Evolutionary conservation across 2,113 vertebrate species (phyloP).

Genomic region (Sakesphorus luctuosus): DNA sequence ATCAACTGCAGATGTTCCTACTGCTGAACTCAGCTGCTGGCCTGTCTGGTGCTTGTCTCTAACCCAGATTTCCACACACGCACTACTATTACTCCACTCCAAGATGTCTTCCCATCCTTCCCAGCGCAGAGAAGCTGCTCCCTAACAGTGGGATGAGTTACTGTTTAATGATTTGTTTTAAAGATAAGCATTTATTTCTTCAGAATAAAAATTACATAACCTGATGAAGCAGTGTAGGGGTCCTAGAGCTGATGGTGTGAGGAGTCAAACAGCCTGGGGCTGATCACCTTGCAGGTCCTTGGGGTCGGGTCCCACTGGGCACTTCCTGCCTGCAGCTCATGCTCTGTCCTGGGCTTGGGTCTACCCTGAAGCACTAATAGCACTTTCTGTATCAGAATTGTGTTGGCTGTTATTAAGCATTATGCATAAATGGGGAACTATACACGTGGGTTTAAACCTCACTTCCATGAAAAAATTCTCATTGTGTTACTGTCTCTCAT

Average conservation of each 20-base stretch:
- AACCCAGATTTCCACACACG: slow-evolving; percentile 5
- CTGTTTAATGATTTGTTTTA: not conserved
- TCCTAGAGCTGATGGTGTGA: not conserved
- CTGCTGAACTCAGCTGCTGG: slow-evolving; percentile 46
- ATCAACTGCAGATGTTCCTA: slow-evolving; percentile 51
- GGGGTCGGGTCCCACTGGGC: not conserved
- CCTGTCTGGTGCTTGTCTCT: not conserved
- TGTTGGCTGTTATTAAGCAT: not conserved
- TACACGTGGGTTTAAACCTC: not conserved
- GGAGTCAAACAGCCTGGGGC: not conserved
- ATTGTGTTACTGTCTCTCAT: not conserved
- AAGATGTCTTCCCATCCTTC: not conserved
- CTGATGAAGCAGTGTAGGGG: not conserved
- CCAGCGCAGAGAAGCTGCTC: not conserved
- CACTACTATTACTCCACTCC: not conserved
- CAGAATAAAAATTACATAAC: not conserved
- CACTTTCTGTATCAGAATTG: not conserved
- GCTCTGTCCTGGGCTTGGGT: not conserved
- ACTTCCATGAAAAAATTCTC: not conserved
- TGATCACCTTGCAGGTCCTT: not conserved
- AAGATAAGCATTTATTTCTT: not conserved
- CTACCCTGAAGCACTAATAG: not conserved
- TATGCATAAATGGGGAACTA: not conserved
- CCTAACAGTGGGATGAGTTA: not conserved
- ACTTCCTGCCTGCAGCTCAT: not conserved